phyloP scores from a whole-genome alignment of 1,140 invertebrate genomes.

The Polypedilum vanderplanki region DNA sequence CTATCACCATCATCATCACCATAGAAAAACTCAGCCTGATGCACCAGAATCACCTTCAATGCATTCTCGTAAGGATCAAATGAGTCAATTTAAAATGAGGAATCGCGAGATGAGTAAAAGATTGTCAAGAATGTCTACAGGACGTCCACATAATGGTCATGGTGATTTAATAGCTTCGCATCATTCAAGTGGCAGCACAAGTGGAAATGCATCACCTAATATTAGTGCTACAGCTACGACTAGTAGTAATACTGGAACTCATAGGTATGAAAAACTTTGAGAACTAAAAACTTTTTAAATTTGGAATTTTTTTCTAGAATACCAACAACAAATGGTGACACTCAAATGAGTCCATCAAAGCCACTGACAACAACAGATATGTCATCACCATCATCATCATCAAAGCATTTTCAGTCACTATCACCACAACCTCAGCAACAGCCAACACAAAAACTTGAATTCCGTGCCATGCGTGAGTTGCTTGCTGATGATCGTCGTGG shows the following conservation, averaged over 20 bases:
- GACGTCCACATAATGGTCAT: background rate
- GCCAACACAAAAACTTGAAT: background rate
- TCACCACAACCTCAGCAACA: background rate
- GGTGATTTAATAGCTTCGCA: background rate
- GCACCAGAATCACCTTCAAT: background rate
- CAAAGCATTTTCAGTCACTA: background rate
- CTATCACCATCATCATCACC: slow-evolving; percentile 30
- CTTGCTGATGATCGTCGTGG: background rate
- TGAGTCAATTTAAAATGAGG: background rate
- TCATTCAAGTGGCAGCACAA: background rate
- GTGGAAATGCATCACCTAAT: background rate
- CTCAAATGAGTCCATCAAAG: background rate
- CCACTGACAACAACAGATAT: background rate
- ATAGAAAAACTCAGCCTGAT: slow-evolving; percentile 30
- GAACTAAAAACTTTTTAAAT: background rate
- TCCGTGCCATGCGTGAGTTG: background rate
- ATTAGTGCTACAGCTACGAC: background rate
- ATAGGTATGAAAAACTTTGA: background rate
- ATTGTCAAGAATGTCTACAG: background rate
- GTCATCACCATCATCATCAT: background rate
- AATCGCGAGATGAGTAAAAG: background rate
- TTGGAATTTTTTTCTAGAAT: background rate
- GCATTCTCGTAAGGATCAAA: slow-evolving; percentile 5
- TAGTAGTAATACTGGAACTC: background rate
- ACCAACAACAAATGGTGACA: background rate